phyloP scores from a whole-genome alignment of 2,888 invertebrate species.

The Lasioglossum morio region DNA sequence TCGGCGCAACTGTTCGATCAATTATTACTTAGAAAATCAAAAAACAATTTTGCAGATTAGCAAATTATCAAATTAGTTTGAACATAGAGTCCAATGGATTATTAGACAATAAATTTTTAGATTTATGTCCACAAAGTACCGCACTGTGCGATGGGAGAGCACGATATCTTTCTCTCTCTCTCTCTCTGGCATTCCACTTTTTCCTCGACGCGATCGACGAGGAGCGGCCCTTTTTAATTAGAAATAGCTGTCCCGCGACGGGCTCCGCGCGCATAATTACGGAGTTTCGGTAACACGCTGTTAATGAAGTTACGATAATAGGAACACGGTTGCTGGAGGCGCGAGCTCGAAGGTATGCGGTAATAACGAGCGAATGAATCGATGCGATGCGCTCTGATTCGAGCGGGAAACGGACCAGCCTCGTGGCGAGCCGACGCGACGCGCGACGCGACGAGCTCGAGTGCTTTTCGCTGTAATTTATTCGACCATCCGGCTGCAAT shows the following conservation, averaged over 20 bases:
- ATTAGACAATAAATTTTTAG: no score
- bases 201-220: slow-evolving; percentile 5
- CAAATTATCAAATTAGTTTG: no score
- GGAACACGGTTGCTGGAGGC: slow-evolving; percentile 22
- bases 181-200: not conserved
- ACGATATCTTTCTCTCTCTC: not conserved
- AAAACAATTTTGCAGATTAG: no score
- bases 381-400: slow-evolving; percentile 16
- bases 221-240: slow-evolving; percentile 40
- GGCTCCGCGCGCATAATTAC: slow-evolving; percentile 23
- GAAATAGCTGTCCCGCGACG: slow-evolving; percentile 35
- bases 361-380: slow-evolving; percentile 35
- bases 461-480: slow-evolving; percentile 15
- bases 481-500: not conserved
- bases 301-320: slow-evolving; percentile 56
- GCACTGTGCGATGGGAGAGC: not conserved
- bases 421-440: not conserved
- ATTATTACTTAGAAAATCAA: no score
- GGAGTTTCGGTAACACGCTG: slow-evolving; percentile 38
- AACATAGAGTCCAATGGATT: no score
- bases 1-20: no score
- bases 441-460: not conserved
- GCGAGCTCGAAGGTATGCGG: slow-evolving; percentile 20
- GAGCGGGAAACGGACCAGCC: slow-evolving; percentile 19
- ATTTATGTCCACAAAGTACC: no score